Conservation (phyloP, 2,797 vertebrate genomes). For the Caiman crocodilus region DNA sequence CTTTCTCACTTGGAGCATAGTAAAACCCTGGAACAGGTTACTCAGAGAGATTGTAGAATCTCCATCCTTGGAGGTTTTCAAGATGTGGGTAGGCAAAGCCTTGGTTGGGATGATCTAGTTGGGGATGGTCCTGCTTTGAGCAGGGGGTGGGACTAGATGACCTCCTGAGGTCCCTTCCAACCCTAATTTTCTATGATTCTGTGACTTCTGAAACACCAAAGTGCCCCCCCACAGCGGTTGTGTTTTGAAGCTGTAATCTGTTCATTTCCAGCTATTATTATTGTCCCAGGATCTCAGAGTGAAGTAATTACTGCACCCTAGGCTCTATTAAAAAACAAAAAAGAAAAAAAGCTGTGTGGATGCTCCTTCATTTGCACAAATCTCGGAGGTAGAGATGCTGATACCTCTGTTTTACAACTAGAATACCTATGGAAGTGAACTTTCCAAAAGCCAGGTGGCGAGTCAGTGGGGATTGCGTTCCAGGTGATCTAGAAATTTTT, state of each 20-base stretch:
- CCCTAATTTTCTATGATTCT: too few relatives aligned
- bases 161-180: too few relatives aligned
- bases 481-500: background rate
- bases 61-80: too few relatives aligned
- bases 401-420: background rate
- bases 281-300: background rate
- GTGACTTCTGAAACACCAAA: background rate
- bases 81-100: too few relatives aligned
- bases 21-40: too few relatives aligned
- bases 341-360: background rate
- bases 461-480: background rate
- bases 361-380: background rate
- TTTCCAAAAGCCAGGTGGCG: background rate
- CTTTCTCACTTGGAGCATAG: too few relatives aligned
- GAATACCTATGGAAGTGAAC: background rate
- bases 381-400: background rate
- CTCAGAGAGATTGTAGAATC: too few relatives aligned
- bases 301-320: background rate
- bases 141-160: too few relatives aligned
- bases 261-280: background rate
- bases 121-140: too few relatives aligned
- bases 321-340: background rate
- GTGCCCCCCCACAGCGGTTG: background rate
- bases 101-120: too few relatives aligned
- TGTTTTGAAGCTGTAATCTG: background rate